Evolutionary conservation across 2,888 invertebrate species (phyloP), one percentile per base, ranked within the genome.

Genomic region (Meta bourneti): DNA sequence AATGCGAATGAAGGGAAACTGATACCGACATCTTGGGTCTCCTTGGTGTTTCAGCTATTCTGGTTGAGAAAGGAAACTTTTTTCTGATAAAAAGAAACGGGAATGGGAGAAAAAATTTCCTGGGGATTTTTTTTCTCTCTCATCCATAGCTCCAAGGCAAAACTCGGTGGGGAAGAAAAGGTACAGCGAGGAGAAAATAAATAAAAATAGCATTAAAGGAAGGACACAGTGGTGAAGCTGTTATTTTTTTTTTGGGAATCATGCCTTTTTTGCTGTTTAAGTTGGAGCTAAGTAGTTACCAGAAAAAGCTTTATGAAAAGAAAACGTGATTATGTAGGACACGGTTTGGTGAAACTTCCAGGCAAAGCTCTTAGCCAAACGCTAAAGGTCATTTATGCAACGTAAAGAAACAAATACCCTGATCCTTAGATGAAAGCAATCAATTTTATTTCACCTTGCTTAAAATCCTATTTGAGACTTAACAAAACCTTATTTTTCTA

Each of bases 1-100:
- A 80, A 88, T 79, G 88, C 81, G 88, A 74, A 81, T 75, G 81
- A 88, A 72, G 72, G 69, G 88, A 81, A 88, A 88, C 88, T 88
- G 88, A 88, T 88, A 88, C 88, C 74, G 72, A 78, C 61, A 75
- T 84, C 52, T 34, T 61, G 19, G 54, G 48, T 69, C 72, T 48
- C 78, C 74, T 6, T 61, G 61, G 51, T 88, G 51, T 74, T 75
- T 81, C 19, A 54, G 75, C 19, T 69, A 54, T 81, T 74, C 19
- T 78, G 70, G 77, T 51, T 75, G 54, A 77, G 72, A 69, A 34
- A 54, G 69, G n/a, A 61, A 70, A 51, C 70, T 84, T 49, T 84
- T 75, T 34, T 48, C 61, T 77, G 77, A 85, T 74, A 77, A 61
- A 74, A 54, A 85, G 34, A 77, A 85, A 85, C 13, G 69, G 52